phyloP scores from a whole-genome alignment of 2,113 vertebrate species.

The Equus przewalskii region DNA sequence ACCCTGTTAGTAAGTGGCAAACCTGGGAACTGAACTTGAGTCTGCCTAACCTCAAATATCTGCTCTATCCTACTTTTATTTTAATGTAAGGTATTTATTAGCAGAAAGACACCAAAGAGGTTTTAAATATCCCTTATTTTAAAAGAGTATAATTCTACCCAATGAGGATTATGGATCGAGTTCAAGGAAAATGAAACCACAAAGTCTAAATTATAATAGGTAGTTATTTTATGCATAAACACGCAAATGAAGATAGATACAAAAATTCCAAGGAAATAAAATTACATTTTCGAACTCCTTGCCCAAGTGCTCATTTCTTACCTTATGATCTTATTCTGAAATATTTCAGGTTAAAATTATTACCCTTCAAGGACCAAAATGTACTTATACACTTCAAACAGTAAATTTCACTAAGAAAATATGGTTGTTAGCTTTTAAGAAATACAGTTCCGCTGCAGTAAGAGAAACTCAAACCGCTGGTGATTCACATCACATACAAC shows the following conservation, averaged over 20 bases:
- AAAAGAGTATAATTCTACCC: conserved; percentile 12
- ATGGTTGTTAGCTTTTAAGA: conserved; percentile 72
- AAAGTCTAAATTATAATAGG: conserved; percentile 21
- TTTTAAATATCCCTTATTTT: background rate
- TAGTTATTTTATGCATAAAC: conserved; percentile 35
- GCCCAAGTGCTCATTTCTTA: conserved; percentile 64
- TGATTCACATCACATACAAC: conserved; percentile 76
- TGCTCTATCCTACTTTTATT: background rate
- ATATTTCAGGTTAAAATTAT: conserved; percentile 74
- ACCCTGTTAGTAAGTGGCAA: background rate
- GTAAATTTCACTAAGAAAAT: conserved; percentile 77
- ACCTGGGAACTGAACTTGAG: background rate
- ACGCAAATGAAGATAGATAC: background rate
- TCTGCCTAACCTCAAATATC: conserved; percentile 3
- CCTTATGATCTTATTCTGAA: conserved; percentile 72
- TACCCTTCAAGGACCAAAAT: conserved; percentile 60
- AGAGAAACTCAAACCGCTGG: conserved; percentile 49
- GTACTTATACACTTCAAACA: conserved; percentile 72
- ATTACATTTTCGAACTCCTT: conserved; percentile 59
- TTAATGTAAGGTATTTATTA: conserved; percentile 44
- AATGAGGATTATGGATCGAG: background rate
- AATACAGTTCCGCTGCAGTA: conserved; percentile 65
- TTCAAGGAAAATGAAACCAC: conserved; percentile 41
- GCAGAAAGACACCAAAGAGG: background rate
- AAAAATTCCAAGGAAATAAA: conserved; percentile 61